Percentiles rank a stretch among this genome's conserved stretches.
phyloP scores from a whole-genome alignment of 2,888 invertebrate genomes.

The Dugesia japonica region DNA sequence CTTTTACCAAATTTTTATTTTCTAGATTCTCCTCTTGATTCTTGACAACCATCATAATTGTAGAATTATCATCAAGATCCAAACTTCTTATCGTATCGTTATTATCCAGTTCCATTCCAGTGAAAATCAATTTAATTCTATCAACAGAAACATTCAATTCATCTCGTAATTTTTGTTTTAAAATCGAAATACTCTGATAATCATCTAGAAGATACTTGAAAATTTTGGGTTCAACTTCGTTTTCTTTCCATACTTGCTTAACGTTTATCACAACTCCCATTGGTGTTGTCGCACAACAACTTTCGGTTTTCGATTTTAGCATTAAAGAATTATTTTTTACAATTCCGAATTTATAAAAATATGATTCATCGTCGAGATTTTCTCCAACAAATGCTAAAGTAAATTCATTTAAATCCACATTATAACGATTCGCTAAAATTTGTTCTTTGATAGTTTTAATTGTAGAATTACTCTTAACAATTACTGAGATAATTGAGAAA shows the following conservation, averaged over 20 bases:
- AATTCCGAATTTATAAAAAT: not conserved
- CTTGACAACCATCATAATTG: not conserved
- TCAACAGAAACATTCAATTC: not conserved
- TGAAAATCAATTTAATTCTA: not conserved
- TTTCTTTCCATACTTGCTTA: not conserved
- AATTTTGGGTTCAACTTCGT: not conserved
- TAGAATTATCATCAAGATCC: not conserved
- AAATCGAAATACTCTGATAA: not conserved
- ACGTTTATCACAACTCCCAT: not conserved
- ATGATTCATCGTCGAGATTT: not conserved
- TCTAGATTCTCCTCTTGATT: not conserved
- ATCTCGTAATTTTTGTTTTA: conserved; percentile 10
- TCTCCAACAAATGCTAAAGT: not conserved
- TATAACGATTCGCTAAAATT: not conserved
- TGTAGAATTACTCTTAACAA: not conserved
- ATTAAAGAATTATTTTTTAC: not conserved
- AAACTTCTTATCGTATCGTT: not conserved
- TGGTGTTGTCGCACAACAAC: not conserved
- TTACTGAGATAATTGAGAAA: not conserved
- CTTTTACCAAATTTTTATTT: not conserved
- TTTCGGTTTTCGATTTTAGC: not conserved
- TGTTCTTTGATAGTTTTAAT: not conserved
- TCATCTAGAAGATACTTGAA: not conserved
- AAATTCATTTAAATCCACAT: not conserved
- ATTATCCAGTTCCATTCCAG: not conserved